A percentile compares a stretch with the other conserved stretches of the same genome.
These are phyloP conservation scores for Phenganax subtilis DNA, from an alignment of 92 coral and sea anemone genomes.

Conservation along the genomic window DNA sequence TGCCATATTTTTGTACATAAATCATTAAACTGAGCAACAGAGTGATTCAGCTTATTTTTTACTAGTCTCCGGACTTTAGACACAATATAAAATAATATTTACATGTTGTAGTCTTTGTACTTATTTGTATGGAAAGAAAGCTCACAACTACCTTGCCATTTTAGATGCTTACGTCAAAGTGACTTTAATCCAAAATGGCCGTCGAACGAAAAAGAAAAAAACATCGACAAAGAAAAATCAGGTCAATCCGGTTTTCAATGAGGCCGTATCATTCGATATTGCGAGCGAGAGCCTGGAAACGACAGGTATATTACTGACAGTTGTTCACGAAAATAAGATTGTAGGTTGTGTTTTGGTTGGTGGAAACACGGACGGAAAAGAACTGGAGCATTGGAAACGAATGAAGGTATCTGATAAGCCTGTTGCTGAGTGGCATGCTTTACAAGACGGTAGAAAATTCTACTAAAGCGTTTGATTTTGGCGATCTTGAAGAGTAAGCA, in stretches of 20 bases:
- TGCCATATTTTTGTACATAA: too few species aligned
- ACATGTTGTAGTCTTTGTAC: too few species aligned
- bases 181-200: slow-evolving; percentile 64
- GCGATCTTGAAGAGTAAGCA: too few species aligned
- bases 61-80: too few species aligned
- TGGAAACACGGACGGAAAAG: slow-evolving; percentile 64
- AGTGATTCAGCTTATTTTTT: too few species aligned
- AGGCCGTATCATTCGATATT: slow-evolving; percentile 83
- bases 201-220: slow-evolving; percentile 77
- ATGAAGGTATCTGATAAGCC: slow-evolving; percentile 74
- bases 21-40: too few species aligned
- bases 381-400: slow-evolving; percentile 68
- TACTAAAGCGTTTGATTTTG: slow-evolving; percentile 28
- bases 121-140: not conserved
- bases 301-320: slow-evolving; percentile 71
- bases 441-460: slow-evolving; percentile 75
- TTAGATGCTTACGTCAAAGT: slow-evolving; percentile 86
- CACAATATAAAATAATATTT: too few species aligned
- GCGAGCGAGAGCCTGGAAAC: slow-evolving; percentile 61
- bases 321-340: slow-evolving; percentile 84
- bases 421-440: slow-evolving; percentile 74
- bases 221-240: slow-evolving; percentile 70
- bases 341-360: slow-evolving; percentile 82
- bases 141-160: not conserved
- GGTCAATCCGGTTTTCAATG: slow-evolving; percentile 83